Conservation (phyloP, 2,888 invertebrate genomes). For the Rhogogaster chlorosoma region DNA sequence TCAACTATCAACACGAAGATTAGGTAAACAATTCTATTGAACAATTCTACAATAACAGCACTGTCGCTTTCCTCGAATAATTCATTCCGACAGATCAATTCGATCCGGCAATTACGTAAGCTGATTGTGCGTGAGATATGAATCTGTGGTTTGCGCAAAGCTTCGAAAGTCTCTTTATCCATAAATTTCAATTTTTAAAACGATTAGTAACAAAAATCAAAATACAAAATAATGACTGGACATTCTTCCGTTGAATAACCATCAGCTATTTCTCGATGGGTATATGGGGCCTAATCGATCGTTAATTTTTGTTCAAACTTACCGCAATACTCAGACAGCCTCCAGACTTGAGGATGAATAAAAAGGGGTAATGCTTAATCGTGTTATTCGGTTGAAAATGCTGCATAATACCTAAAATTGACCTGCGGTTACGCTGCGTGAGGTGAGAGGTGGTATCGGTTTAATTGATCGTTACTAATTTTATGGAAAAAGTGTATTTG, state of each 20-base stretch:
- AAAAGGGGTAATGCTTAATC: neutral
- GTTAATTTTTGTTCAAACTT: neutral
- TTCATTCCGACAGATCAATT: constrained; percentile 20
- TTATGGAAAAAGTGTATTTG: neutral
- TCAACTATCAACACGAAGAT: neutral
- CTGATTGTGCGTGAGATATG: constrained; percentile 17
- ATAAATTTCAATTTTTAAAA: neutral
- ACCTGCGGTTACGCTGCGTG: neutral
- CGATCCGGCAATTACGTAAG: constrained; percentile 22
- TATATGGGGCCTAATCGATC: neutral
- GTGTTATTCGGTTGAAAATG: neutral
- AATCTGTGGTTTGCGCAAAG: neutral
- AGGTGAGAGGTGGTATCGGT: neutral
- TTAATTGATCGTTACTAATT: neutral
- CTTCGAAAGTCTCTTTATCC: neutral
- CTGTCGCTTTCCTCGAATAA: constrained; percentile 33
- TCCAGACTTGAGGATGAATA: neutral
- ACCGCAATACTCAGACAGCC: constrained; percentile 3
- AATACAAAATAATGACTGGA: neutral
- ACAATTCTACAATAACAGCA: neutral
- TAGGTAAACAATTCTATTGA: neutral
- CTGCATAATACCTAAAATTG: neutral
- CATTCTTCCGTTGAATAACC: neutral
- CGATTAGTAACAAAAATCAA: neutral
- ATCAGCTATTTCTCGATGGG: neutral